Evolutionary conservation across 1,140 invertebrate species (phyloP).

Genomic region (Cylas formicarius): DNA sequence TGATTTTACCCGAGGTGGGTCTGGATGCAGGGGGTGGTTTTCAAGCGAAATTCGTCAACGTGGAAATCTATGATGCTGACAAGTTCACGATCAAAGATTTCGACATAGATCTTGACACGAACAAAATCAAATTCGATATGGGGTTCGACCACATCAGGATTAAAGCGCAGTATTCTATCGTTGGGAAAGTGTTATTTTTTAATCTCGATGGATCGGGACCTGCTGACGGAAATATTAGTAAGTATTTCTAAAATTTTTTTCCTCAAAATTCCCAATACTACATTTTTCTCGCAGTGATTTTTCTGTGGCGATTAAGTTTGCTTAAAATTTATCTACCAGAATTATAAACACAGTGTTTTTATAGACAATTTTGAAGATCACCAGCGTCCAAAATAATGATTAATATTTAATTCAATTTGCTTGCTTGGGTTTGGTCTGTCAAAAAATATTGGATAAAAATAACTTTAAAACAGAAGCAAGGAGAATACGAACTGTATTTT

Average conservation of each 20-base stretch:
- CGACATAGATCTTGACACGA: slow-evolving; percentile 18
- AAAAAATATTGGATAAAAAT: no score
- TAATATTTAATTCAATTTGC: no score
- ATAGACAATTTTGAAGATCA: no score
- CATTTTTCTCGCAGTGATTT: no score
- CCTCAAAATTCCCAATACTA: no score
- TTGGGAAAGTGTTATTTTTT: slow-evolving; percentile 26
- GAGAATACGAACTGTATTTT: no score
- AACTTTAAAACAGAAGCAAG: no score
- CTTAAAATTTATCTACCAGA: no score
- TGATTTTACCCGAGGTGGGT: slow-evolving; percentile 31
- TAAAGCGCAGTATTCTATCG: slow-evolving; percentile 21
- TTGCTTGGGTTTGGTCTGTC: no score
- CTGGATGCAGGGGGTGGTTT: slow-evolving; percentile 24
- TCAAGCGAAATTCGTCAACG: slow-evolving; percentile 27
- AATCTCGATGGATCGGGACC: slow-evolving; percentile 26
- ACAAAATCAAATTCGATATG: slow-evolving; percentile 20
- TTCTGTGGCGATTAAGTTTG: no score
- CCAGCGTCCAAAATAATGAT: no score
- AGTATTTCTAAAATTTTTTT: slow-evolving; percentile 15
- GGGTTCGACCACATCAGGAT: slow-evolving; percentile 24
- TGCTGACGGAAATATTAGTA: slow-evolving; percentile 30
- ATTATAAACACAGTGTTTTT: no score
- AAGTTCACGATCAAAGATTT: slow-evolving; percentile 23
- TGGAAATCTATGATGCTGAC: slow-evolving; percentile 24